Base-by-base conservation (phyloP, 2,797 vertebrate genomes). In the Lutjanus argentimaculatus region DNA sequence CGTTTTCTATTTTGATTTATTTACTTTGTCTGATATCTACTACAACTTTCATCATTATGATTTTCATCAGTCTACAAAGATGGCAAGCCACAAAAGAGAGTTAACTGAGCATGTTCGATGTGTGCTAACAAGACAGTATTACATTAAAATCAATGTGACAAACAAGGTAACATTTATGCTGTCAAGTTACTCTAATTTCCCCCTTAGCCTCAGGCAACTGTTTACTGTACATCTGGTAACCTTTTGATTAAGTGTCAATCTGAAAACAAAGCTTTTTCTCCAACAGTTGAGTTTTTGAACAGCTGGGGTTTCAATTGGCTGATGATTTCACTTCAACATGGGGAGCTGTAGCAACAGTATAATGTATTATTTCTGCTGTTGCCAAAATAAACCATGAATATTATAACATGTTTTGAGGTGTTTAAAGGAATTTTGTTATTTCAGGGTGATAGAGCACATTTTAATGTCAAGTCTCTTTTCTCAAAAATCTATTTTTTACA, bases 191-290 rank as follows among this genome's bases (percentile, higher is more conserved):
- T 55, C 7, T 30, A 43, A 73, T 73, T 53, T 53, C 15, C 4
- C 59, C 0, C 21, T 43, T 22, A 30, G 55, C 11, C 17, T 17
- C 36, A 49, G 11, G 45, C 43, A n/a, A 10, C 22, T 22, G 12
- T 45, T 52, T n/a, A 19, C 17, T 25, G 25, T 25, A 3, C 25
- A 12, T 55, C 22, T 56, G 22, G 14, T 13, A 48, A 46, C 52
- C 15, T 46, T 73, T 73, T 25, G 55, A 52, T 55, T 25, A 45
- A 7, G 11, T 19, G 10, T 63, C 15, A 22, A 13, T 25, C 17
- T 71, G 8, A 59, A 62, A 53, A 72, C 58, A 42, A 36, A n/a
- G 16, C 58, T 40, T 61, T 61, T 42, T 61, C 17, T 16, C 22
- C 22, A 46, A 25, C 43, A 15, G 12, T 22, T 59, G 40, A 40